Evolutionary conservation across 2,888 invertebrate species (phyloP).

Genomic region (Eupeodes luniger): DNA sequence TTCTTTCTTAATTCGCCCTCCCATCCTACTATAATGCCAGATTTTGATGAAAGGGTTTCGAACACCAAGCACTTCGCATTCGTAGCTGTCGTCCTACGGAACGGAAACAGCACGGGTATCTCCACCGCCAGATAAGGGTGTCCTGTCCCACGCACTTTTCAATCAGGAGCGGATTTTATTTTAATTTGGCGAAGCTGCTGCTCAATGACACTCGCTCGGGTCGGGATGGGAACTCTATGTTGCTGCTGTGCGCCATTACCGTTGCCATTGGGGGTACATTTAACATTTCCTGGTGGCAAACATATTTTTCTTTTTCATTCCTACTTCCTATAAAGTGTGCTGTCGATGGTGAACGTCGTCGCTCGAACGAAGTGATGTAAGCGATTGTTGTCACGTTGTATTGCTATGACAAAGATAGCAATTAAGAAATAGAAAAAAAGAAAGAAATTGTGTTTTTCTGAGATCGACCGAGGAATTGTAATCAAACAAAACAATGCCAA

Average conservation of each 20-base stretch:
- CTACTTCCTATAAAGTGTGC: background rate
- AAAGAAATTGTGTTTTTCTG: background rate
- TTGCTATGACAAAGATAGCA: constrained; percentile 48
- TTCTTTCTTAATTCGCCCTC: background rate
- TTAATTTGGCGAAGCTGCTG: background rate
- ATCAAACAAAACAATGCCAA: constrained; percentile 7
- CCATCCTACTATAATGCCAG: background rate
- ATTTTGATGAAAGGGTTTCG: constrained; percentile 7
- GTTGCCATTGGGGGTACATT: background rate
- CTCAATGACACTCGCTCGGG: constrained; percentile 14
- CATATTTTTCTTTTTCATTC: background rate
- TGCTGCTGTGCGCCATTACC: background rate
- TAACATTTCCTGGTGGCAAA: background rate
- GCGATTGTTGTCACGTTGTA: constrained; percentile 54
- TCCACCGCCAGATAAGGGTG: background rate
- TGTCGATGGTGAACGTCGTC: background rate
- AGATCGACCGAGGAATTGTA: background rate
- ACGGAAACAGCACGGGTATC: background rate
- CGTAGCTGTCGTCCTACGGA: constrained; percentile 5
- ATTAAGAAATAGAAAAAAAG: constrained; percentile 7
- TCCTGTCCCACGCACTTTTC: constrained; percentile 62
- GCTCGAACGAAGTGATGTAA: constrained; percentile 28
- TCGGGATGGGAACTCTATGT: background rate
- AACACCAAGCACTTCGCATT: background rate
- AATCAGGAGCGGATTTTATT: constrained; percentile 39